Percentiles rank a stretch among this genome's conserved stretches.
Conservation (phyloP, 2,113 vertebrate species). For the Limnothrissa miodon region DNA sequence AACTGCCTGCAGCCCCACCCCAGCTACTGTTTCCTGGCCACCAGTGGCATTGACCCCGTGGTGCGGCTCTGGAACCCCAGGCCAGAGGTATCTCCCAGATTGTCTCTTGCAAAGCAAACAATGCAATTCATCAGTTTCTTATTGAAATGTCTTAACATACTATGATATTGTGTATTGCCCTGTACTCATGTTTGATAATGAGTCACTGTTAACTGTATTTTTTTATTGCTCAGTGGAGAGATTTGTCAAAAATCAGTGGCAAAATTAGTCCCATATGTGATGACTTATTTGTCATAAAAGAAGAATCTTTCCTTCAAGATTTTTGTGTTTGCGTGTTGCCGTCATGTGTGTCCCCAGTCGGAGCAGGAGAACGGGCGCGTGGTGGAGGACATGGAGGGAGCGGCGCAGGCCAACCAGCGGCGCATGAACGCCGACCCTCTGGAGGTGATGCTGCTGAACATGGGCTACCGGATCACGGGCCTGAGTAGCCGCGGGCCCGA, state of each 20-base stretch:
- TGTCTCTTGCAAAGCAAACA: background rate
- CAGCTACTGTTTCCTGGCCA: slow-evolving; percentile 96
- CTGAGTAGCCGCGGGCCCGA: slow-evolving; percentile 85
- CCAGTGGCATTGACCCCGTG: slow-evolving; percentile 95
- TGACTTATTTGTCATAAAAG: background rate
- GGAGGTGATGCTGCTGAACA: slow-evolving; percentile 98
- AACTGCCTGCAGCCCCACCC: slow-evolving; percentile 98
- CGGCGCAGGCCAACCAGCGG: slow-evolving; percentile 94
- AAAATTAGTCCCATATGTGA: background rate
- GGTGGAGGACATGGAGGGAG: slow-evolving; percentile 96
- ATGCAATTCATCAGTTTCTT: background rate
- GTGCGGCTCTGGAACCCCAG: slow-evolving; percentile 94
- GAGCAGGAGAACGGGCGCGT: slow-evolving; percentile 87
- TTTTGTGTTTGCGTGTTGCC: background rate
- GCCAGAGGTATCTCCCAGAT: slow-evolving; percentile 79
- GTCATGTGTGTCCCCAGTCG: slow-evolving; percentile 65
- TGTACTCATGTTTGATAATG: no score
- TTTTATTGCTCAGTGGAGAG: no score
- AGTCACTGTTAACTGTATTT: no score
- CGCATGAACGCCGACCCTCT: slow-evolving; percentile 96
- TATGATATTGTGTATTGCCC: no score
- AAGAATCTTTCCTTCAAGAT: no score
- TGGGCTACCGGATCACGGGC: slow-evolving; percentile 97
- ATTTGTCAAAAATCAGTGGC: no score
- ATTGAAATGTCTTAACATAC: no score